These are phyloP conservation scores for Toxonevra muliebris DNA, from an alignment of 2,888 invertebrate species.

Conservation along the genomic window DNA sequence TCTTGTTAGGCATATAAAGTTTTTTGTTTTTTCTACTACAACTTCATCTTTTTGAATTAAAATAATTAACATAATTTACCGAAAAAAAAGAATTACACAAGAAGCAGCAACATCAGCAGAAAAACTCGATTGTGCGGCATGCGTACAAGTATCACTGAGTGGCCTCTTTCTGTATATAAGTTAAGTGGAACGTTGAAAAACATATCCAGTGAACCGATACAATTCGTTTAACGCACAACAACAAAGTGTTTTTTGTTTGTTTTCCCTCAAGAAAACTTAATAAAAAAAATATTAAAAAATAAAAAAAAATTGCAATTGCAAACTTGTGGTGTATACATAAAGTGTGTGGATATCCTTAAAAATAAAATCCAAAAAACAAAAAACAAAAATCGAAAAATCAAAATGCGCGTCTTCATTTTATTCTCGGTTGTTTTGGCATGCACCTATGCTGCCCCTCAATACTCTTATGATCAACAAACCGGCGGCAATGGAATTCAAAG, in stretches of 20 bases:
- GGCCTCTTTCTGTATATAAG: conserved; percentile 48
- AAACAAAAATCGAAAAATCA: conserved; percentile 6
- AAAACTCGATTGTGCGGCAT: conserved; percentile 34
- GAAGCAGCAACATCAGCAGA: background rate
- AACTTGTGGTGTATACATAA: background rate
- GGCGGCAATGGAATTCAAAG: conserved; percentile 32
- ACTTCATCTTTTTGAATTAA: too few relatives aligned
- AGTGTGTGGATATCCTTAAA: conserved; percentile 12
- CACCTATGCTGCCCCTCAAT: conserved; percentile 55
- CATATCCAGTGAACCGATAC: conserved; percentile 53
- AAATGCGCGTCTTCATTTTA: conserved; percentile 45
- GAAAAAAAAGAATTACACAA: background rate
- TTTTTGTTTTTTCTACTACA: background rate
- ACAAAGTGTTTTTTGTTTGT: background rate
- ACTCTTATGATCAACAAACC: conserved; percentile 50
- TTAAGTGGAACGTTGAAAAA: conserved; percentile 49
- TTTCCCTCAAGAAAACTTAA: conserved; percentile 2
- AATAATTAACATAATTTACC: conserved; percentile 20
- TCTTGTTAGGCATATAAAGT: conserved; percentile 18
- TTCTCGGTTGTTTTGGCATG: conserved; percentile 45
- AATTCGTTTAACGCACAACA: conserved; percentile 36
- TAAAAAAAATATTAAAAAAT: background rate
- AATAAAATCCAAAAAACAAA: background rate
- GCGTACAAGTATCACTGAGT: conserved; percentile 3
- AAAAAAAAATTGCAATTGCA: background rate